phyloP scores from a whole-genome alignment of 2,888 invertebrate species.

The Mesochorus sp. region DNA sequence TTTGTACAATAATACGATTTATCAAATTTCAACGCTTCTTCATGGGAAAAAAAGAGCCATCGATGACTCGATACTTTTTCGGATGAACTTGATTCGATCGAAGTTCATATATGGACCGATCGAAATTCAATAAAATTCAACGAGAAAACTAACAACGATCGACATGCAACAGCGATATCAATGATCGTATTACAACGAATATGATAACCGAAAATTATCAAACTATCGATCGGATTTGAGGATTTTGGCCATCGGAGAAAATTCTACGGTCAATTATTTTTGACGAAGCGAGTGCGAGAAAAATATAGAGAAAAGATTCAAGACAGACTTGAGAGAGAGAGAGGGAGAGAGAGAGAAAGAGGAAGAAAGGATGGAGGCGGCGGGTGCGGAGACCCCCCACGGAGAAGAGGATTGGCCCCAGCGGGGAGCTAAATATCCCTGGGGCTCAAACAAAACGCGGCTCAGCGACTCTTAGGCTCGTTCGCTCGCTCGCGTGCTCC shows the following conservation, averaged over 20 bases:
- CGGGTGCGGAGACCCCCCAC: constrained; percentile 76
- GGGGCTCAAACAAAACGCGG: constrained; percentile 79
- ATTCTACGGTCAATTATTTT: constrained; percentile 8
- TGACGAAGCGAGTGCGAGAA: constrained; percentile 30
- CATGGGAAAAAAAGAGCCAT: constrained; percentile 61
- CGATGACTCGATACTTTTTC: constrained; percentile 70
- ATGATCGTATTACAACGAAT: too few species aligned
- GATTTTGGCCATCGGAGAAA: too few species aligned
- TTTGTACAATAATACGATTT: constrained; percentile 34
- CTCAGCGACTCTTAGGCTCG: too few species aligned
- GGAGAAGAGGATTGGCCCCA: constrained; percentile 80
- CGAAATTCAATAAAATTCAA: too few species aligned
- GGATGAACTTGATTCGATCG: constrained; percentile 40
- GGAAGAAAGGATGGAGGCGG: constrained; percentile 57
- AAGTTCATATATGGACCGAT: too few species aligned
- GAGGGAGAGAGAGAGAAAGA: constrained; percentile 50
- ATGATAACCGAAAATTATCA: too few species aligned
- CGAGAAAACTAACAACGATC: too few species aligned
- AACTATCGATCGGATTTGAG: too few species aligned
- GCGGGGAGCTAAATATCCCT: constrained; percentile 81
- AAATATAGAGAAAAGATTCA: background rate
- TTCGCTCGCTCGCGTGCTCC: constrained; percentile 5
- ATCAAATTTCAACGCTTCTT: too few species aligned
- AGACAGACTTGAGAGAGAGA: constrained; percentile 26
- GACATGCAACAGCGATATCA: too few species aligned